Percentiles rank a stretch among this genome's conserved stretches.
phyloP scores from a whole-genome alignment of 2,113 vertebrate genomes.

The Synodontis membranacea region DNA sequence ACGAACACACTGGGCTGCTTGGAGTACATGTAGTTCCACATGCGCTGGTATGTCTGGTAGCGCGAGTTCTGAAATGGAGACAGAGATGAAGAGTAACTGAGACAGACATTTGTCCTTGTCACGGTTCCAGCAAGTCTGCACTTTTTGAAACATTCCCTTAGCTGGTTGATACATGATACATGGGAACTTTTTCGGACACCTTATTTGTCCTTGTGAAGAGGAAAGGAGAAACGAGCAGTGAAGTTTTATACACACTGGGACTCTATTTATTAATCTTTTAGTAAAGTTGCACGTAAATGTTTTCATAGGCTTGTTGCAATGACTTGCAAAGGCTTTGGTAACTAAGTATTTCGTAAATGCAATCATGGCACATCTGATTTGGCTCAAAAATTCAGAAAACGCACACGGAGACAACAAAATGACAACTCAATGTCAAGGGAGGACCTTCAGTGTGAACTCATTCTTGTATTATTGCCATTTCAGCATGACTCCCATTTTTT shows the following conservation, averaged over 20 bases:
- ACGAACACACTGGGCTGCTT: slow-evolving; percentile 91
- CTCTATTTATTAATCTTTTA: neutral
- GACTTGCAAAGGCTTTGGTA: neutral
- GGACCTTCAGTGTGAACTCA: neutral
- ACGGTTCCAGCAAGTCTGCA: neutral
- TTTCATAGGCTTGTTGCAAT: neutral
- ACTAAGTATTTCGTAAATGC: neutral
- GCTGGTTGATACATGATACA: neutral
- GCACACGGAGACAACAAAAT: neutral
- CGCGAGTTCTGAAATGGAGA: slow-evolving; percentile 77
- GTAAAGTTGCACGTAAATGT: neutral
- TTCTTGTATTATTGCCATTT: neutral
- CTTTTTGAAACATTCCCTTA: neutral
- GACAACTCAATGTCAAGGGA: neutral
- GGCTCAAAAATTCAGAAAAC: neutral
- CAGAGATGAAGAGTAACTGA: neutral
- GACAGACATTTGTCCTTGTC: neutral
- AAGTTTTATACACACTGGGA: neutral
- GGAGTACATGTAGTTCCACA: slow-evolving; percentile 94
- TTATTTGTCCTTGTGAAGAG: neutral
- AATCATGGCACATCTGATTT: neutral
- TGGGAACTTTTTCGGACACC: neutral
- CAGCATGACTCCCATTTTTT: neutral
- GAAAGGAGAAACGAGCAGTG: neutral
- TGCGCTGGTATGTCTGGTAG: slow-evolving; percentile 90